These are phyloP conservation scores for Tryphoninae sp. DNA, from an alignment of 2,888 invertebrate species.

Conservation along the genomic window DNA sequence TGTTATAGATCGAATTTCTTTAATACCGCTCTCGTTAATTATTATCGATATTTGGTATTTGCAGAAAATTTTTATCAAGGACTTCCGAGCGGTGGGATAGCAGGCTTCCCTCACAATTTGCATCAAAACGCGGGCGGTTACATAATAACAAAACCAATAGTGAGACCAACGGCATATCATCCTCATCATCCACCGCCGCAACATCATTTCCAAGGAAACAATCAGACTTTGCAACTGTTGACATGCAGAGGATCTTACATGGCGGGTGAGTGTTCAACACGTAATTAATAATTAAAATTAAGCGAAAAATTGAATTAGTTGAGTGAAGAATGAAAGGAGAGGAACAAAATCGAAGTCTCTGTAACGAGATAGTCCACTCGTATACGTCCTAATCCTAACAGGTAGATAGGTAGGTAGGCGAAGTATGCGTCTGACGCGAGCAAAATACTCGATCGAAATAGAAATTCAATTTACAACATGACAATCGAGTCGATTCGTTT, in stretches of 20 bases:
- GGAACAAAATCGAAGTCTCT: no score
- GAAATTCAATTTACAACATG: constrained; percentile 63
- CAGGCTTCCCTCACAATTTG: constrained; percentile 78
- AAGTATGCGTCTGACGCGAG: constrained; percentile 1
- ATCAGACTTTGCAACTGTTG: constrained; percentile 86
- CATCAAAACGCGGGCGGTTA: constrained; percentile 82
- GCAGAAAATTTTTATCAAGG: constrained; percentile 78
- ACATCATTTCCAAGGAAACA: constrained; percentile 78
- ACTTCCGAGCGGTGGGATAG: constrained; percentile 76
- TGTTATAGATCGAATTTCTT: not conserved
- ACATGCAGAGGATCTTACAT: constrained; percentile 93
- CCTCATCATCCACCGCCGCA: constrained; percentile 85
- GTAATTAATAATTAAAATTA: not conserved
- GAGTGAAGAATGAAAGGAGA: no score
- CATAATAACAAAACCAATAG: constrained; percentile 92
- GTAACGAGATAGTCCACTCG: no score
- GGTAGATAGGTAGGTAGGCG: no score
- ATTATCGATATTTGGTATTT: constrained; percentile 60
- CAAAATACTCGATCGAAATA: constrained; percentile 52
- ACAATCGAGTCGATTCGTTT: constrained; percentile 57
- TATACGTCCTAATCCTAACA: not conserved
- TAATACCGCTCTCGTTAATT: not conserved
- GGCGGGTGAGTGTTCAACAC: constrained; percentile 84
- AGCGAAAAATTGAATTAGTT: not conserved
- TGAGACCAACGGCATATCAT: constrained; percentile 86